Conservation (phyloP, 2,888 invertebrate species). For the Clusia tigrina region DNA sequence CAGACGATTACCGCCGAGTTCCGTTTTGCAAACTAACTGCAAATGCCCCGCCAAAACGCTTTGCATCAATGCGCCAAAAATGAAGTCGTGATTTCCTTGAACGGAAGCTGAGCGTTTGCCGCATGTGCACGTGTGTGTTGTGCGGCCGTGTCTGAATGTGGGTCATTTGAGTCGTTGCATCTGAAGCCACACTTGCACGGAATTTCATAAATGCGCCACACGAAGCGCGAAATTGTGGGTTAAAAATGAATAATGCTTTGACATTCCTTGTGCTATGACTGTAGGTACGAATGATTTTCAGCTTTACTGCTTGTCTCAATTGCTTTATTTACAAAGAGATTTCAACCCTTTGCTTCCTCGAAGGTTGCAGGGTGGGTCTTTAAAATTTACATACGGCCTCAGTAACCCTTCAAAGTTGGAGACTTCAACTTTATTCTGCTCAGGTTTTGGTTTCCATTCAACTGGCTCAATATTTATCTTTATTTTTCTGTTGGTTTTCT, state of each 20-base stretch:
- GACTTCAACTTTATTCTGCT: no score
- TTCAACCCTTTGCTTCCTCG: not conserved
- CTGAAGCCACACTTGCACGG: constrained; percentile 16
- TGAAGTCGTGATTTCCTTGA: constrained; percentile 33
- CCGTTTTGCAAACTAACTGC: not conserved
- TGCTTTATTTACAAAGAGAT: not conserved
- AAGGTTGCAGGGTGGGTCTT: no score
- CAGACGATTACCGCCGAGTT: not conserved
- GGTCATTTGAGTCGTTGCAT: constrained; percentile 15
- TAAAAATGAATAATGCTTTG: not conserved
- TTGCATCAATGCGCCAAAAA: not conserved
- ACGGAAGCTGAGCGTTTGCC: constrained; percentile 13
- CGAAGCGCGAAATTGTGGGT: constrained; percentile 30
- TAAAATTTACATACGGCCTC: no score
- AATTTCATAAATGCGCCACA: constrained; percentile 15
- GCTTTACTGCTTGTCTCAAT: not conserved
- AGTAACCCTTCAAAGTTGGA: no score
- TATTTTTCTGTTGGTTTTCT: no score
- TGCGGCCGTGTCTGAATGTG: constrained; percentile 10
- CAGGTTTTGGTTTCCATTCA: no score
- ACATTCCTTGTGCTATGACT: not conserved
- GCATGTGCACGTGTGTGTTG: not conserved
- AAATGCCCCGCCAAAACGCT: constrained; percentile 20
- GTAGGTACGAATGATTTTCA: not conserved
- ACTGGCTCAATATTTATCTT: no score